phyloP scores from a whole-genome alignment of 64 coral and sea anemone species.

The Montipora capricornis region DNA sequence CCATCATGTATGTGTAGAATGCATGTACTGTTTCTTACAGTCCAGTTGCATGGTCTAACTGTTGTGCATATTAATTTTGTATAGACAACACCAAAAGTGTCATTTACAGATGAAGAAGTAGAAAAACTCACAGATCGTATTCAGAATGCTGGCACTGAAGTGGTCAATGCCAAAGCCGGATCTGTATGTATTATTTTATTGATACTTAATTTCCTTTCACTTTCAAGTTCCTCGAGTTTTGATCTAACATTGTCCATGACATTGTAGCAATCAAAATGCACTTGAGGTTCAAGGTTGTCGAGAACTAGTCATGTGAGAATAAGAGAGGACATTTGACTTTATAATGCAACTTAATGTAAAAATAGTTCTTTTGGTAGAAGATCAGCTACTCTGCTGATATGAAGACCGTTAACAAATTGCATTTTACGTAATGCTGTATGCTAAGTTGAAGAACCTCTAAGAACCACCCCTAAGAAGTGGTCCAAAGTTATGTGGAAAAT shows the following conservation, averaged over 20 bases:
- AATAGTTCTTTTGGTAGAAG: too few relatives aligned
- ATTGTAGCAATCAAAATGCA: neutral
- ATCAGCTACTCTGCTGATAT: too few relatives aligned
- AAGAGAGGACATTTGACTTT: too few relatives aligned
- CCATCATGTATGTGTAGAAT: too few relatives aligned
- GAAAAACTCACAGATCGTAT: conserved; percentile 93
- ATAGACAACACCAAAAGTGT: conserved; percentile 67
- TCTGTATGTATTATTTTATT: conserved; percentile 73
- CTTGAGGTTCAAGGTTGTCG: too few relatives aligned
- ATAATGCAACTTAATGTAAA: too few relatives aligned
- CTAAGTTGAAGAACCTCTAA: too few relatives aligned
- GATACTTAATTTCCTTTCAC: neutral
- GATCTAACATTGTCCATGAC: neutral
- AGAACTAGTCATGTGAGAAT: too few relatives aligned
- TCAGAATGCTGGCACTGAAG: conserved; percentile 99
- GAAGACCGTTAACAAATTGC: too few relatives aligned
- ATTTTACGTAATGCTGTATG: too few relatives aligned
- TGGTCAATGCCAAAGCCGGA: conserved; percentile 99
- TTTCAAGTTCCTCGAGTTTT: neutral
- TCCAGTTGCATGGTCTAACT: neutral
- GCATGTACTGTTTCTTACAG: neutral
- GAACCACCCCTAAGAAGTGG: too few relatives aligned
- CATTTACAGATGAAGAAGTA: conserved; percentile 86
- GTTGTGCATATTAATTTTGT: neutral
- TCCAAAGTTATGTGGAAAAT: too few relatives aligned